Evolutionary conservation across 2,797 vertebrate genomes (phyloP).

Genomic region (Rhinella marina): DNA sequence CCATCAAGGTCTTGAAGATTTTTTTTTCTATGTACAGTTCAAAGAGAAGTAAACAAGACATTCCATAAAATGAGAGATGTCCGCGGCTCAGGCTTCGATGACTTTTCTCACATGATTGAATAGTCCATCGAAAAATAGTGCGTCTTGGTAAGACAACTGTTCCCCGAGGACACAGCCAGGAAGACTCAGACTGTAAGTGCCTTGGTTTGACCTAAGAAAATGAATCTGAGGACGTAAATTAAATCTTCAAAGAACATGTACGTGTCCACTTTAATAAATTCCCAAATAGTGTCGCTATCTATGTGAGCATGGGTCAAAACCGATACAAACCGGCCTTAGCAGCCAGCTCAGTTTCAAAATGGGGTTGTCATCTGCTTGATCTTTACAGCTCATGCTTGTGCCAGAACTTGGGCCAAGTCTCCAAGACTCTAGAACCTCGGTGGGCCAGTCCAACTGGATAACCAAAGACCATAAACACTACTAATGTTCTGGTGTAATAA

Average conservation of each 20-base stretch:
- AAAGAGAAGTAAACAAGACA: background rate
- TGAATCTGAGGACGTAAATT: background rate
- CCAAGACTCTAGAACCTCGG: too few relatives aligned
- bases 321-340: background rate
- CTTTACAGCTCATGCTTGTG: too few relatives aligned
- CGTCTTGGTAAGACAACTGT: background rate
- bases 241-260: background rate
- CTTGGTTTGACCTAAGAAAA: background rate
- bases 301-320: too few relatives aligned
- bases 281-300: background rate
- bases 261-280: background rate
- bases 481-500: too few relatives aligned
- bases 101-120: background rate
- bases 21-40: conserved; percentile 47
- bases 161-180: background rate
- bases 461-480: background rate
- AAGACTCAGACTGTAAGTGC: background rate
- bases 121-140: background rate
- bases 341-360: background rate
- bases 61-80: background rate
- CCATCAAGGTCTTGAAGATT: conserved; percentile 59
- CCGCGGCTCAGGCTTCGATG: background rate
- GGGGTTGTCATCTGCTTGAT: background rate
- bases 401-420: background rate
- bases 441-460: background rate